Base-by-base conservation (phyloP, 2,113 vertebrate genomes). In the Rhinolophus ferrumequinum region DNA sequence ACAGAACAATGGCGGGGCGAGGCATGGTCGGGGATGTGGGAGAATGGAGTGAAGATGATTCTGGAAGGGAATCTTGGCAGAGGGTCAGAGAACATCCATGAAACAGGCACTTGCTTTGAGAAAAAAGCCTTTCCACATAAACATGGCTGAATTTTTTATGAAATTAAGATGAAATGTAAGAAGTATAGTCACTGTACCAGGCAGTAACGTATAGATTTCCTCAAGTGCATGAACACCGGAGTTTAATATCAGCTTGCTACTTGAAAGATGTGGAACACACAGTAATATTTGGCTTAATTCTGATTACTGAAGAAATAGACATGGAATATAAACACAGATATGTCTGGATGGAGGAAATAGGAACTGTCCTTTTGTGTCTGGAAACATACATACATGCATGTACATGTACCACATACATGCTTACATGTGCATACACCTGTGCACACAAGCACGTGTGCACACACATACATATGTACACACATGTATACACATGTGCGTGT, bases 221-320 rank as follows among this genome's bases (percentile, higher is more conserved):
- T 97, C 95, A 94, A 89, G 70, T 91, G 76, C 87, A 79, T 89
- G 89, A 98, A 97, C 82, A 50, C 96, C 94, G 72, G 82, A 66
- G 85, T 94, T 98, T 96, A 97, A 96, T 97, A 98, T 95, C 93
- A 97, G 95, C 97, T 98, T 95, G 94, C 67, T 86, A 44, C 73
- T 84, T 93, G 86, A 93, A 97, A 98, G 90, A 97, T 93, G 97
- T 96, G 97, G 96, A 98, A 98, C 98, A 98, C 96, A 97, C 95
- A 98, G 94, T 98, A 97, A 98, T 96, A 97, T 97, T 96, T 83
- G 86, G 94, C 97, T 98, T 96, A 97, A 97, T 98, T 83, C 96
- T 96, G 97, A 98, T 98, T 97, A 96, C 97, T 93, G 97, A 97
- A 62, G 9, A 92, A 98, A 96, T 92, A 97, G 96, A 95, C 88